Evolutionary conservation across 2,888 invertebrate genomes (phyloP), one percentile per base, ranked within the genome.

Genomic region (Electrophaes corylata): DNA sequence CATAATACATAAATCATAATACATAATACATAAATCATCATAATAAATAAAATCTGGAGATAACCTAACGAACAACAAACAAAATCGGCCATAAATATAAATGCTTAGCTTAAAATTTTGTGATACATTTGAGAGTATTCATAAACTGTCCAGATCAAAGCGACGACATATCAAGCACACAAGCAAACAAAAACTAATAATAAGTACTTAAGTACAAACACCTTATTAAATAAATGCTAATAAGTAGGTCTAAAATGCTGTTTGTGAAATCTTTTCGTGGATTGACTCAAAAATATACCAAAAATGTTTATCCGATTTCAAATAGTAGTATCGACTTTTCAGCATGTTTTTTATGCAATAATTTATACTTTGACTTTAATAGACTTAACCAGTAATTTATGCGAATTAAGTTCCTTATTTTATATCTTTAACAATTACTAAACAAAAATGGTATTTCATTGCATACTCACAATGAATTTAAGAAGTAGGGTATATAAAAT

Each of bases 101-200:
- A 52, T 26, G 45, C 60, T 41, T 33, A 48, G 37, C 16, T 37
- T 37, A 49, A 11, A 53, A 60, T 57, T 63, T 68, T 68, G 64
- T 68, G 68, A 64, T 62, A 57, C 35, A 64, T 56, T 57, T 55
- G 12, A 41, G 60, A 68, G 66, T 68, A 66, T 64, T 29, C 26
- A 29, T 29, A 59, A 31, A 16, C 40, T n/a, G 14, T 16, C 4
- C 52, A 52, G 52, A 52, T 52, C 52, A n/a, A 14, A 18, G 6
- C 6, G 10, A 12, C 11, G 31, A 11, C 31, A 31, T 1, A 40
- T 41, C 18, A 33, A 4, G 12, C 43, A 14, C 33, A 45, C 45
- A 45, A 18, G 33, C 33, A n/a, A 46, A 46, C 33, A 46, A 12
- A 31, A 46, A n/a, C n/a, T 33, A 20, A 20, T 20, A 12, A n/a